These are phyloP conservation scores for Minunthozetes semirufus DNA, from an alignment of 2,888 invertebrate species.

Conservation along the genomic window DNA sequence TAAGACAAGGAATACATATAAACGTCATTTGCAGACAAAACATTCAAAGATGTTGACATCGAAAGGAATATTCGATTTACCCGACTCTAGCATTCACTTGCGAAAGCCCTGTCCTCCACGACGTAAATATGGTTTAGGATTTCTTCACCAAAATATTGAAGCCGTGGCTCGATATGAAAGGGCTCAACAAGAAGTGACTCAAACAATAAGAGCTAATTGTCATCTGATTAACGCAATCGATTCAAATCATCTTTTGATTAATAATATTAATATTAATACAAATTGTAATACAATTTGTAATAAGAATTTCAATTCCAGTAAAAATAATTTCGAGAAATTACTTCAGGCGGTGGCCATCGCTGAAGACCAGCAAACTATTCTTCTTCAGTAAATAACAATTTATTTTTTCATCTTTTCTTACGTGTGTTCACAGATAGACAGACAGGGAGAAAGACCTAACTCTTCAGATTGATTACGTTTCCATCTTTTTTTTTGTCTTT, in stretches of 20 bases:
- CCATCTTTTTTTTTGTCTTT: no score
- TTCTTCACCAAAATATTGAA: slow-evolving; percentile 33
- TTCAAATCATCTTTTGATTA: neutral
- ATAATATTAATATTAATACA: no score
- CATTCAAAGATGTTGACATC: slow-evolving; percentile 56
- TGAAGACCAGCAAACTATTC: neutral
- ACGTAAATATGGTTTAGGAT: slow-evolving; percentile 31
- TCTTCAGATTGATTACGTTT: no score
- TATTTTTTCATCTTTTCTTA: neutral
- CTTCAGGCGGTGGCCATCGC: slow-evolving; percentile 34
- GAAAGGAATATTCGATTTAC: slow-evolving; percentile 51
- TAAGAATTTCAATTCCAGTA: slow-evolving; percentile 4
- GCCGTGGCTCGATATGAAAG: slow-evolving; percentile 31
- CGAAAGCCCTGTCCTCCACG: slow-evolving; percentile 24
- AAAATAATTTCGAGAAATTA: slow-evolving; percentile 30
- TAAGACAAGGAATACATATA: slow-evolving; percentile 58
- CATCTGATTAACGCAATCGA: slow-evolving; percentile 10
- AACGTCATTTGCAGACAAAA: slow-evolving; percentile 56
- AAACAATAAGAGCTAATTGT: slow-evolving; percentile 4
- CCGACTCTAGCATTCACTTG: slow-evolving; percentile 39
- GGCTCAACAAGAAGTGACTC: slow-evolving; percentile 8
- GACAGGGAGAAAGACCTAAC: no score
- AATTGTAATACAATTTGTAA: no score
- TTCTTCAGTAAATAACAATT: neutral
- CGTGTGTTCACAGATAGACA: no score